These are phyloP conservation scores for Polylopha cassiicola DNA, from an alignment of 2,888 invertebrate genomes.

Conservation along the genomic window DNA sequence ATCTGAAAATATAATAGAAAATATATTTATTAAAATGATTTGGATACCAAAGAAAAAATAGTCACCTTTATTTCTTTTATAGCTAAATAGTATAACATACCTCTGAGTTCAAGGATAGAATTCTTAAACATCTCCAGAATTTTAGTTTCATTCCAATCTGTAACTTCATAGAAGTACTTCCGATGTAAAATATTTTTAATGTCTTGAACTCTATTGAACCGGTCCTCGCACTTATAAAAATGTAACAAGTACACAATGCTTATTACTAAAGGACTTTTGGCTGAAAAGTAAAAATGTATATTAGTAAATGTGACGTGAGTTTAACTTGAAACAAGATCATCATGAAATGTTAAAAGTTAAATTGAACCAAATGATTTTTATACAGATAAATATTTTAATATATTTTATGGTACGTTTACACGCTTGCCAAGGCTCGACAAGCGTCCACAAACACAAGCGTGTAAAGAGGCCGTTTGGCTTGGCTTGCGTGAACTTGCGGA, in stretches of 20 bases:
- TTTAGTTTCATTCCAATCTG: slow-evolving; percentile 60
- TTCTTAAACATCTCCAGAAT: slow-evolving; percentile 55
- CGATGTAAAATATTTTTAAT: slow-evolving; percentile 47
- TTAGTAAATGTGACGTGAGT: slow-evolving; percentile 3
- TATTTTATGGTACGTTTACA: too few species aligned
- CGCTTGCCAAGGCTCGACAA: too few species aligned
- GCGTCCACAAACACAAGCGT: too few species aligned
- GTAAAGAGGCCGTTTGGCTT: too few species aligned
- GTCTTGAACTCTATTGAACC: slow-evolving; percentile 46
- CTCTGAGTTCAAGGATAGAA: slow-evolving; percentile 46
- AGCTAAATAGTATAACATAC: too few species aligned
- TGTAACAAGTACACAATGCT: slow-evolving; percentile 64
- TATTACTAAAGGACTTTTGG: slow-evolving; percentile 55
- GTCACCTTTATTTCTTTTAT: too few species aligned
- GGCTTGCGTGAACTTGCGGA: too few species aligned
- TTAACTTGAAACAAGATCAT: too few species aligned
- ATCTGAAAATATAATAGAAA: slow-evolving; percentile 38
- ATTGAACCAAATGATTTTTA: too few species aligned
- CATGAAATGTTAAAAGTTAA: too few species aligned
- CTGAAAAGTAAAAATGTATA: slow-evolving; percentile 40
- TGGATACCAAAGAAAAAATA: too few species aligned
- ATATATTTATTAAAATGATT: not conserved
- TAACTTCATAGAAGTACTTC: slow-evolving; percentile 55
- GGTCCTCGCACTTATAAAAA: slow-evolving; percentile 63
- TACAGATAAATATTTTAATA: too few species aligned